Evolutionary conservation across 2,888 invertebrate genomes (phyloP), one percentile per base, ranked within the genome.

Genomic region (Polymixis lichenea): DNA sequence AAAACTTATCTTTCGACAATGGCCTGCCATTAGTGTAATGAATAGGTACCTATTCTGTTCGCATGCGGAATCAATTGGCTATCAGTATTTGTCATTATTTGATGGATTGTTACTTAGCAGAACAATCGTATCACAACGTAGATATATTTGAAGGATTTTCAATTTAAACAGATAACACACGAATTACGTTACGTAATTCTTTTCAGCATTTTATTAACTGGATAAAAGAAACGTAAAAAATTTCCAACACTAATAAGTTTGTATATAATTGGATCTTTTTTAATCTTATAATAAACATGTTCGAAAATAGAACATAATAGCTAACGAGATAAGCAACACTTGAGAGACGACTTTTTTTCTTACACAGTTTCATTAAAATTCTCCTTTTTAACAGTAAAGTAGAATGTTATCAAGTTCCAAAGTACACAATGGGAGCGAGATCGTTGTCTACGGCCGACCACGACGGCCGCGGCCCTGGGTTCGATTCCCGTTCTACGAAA

Each of bases 371-470:
- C 91, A 92, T 93, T 93, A 93, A 93, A 92, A 91, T 93, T 91
- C 90, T 91, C 87, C 76, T 87, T 87, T 90, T 90, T 90, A 91
- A 89, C 91, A 87, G 90, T 90, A 90, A 92, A 92, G 91, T 87
- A 92, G 91, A 93, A 93, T 93, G 92, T 94, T 94, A 95, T 95
- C 95, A 91, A 86, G 89, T 89, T 90, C 88, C 90, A 91, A 92
- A 91, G 93, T 91, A 93, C 92, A 96, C 95, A 95, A 95, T 95
- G 94, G 94, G 86, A 88, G 88, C 88, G 89, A 95, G 95, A 95
- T 95, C 94, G 90, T 95, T 95, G 95, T 95, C 95, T 86, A 85
- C 86, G 85, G 86, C 87, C 87, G 76, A 89, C 91, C 94, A 94
- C 94, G 94, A 92, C 91, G 90, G 91, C 93, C 91, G 87, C 89